phyloP scores from a whole-genome alignment of 2,888 invertebrate species.

The Marronus borbonicus region DNA sequence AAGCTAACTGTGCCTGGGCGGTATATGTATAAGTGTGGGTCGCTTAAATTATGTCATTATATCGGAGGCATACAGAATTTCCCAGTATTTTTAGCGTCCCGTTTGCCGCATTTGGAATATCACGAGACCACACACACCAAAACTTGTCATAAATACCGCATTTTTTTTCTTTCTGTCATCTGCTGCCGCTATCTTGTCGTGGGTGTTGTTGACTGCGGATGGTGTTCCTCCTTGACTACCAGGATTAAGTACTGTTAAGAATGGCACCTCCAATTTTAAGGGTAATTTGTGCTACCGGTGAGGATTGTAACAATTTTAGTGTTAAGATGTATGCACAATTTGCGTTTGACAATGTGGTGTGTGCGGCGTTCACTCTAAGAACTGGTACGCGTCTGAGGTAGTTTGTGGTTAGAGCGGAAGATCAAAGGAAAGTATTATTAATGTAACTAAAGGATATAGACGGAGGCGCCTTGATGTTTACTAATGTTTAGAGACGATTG shows the following conservation, averaged over 20 bases:
- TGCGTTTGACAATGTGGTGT: neutral
- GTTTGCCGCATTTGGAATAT: neutral
- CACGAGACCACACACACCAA: conserved; percentile 33
- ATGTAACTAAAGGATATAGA: too few relatives aligned
- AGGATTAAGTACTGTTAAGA: conserved; percentile 53
- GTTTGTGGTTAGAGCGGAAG: too few relatives aligned
- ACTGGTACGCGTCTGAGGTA: too few relatives aligned
- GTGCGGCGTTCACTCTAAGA: neutral
- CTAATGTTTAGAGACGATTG: too few relatives aligned
- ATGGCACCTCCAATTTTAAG: conserved; percentile 51
- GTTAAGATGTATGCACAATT: conserved; percentile 29
- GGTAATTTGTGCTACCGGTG: conserved; percentile 50
- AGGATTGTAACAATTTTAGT: conserved; percentile 40
- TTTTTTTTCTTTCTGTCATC: neutral
- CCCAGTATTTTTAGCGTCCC: conserved; percentile 21
- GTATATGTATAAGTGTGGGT: neutral
- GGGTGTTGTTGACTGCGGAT: conserved; percentile 22
- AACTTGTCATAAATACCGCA: conserved; percentile 17
- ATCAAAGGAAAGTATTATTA: too few relatives aligned
- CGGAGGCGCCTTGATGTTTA: too few relatives aligned
- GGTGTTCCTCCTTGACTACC: conserved; percentile 8
- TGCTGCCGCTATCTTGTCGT: conserved; percentile 22
- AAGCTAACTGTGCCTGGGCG: conserved; percentile 24
- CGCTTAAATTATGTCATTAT: conserved; percentile 39
- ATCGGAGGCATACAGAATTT: neutral